Evolutionary conservation across 2,888 invertebrate species (phyloP).

Genomic region (Macrosoma leucophasiata): DNA sequence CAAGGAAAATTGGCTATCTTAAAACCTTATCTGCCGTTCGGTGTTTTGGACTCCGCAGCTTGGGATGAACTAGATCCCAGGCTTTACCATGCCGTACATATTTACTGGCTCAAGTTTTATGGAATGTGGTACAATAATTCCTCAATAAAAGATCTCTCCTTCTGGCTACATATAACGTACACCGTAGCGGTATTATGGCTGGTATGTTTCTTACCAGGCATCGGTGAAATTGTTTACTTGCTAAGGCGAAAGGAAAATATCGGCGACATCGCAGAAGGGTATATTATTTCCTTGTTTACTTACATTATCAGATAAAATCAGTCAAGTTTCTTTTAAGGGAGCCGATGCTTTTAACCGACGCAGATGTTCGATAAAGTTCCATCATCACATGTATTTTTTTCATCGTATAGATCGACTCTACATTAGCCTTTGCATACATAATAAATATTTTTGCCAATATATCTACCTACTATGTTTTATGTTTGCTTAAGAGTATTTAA

Average conservation of each 20-base stretch:
- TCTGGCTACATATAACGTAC: constrained; percentile 56
- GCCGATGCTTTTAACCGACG: too few relatives aligned
- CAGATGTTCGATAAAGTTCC: too few relatives aligned
- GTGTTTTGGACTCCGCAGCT: constrained; percentile 49
- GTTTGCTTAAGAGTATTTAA: too few relatives aligned
- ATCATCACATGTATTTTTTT: too few relatives aligned
- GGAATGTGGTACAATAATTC: constrained; percentile 65
- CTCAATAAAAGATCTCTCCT: constrained; percentile 39
- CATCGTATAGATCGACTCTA: too few relatives aligned
- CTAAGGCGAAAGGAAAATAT: constrained; percentile 78
- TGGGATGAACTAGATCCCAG: constrained; percentile 59
- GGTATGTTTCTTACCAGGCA: constrained; percentile 68
- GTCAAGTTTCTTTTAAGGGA: neutral
- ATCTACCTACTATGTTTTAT: too few relatives aligned
- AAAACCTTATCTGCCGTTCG: constrained; percentile 49
- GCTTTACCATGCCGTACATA: constrained; percentile 61
- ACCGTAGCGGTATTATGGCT: constrained; percentile 54
- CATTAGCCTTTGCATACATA: too few relatives aligned
- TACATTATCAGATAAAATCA: constrained; percentile 5
- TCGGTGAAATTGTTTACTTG: constrained; percentile 80
- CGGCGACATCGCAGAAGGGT: constrained; percentile 76
- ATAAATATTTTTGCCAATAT: too few relatives aligned
- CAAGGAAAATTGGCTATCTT: constrained; percentile 37
- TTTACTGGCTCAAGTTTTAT: constrained; percentile 70
- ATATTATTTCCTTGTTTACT: constrained; percentile 17